Conservation (phyloP, 1,140 invertebrate genomes). For the Drosophila grimshawi region DNA sequence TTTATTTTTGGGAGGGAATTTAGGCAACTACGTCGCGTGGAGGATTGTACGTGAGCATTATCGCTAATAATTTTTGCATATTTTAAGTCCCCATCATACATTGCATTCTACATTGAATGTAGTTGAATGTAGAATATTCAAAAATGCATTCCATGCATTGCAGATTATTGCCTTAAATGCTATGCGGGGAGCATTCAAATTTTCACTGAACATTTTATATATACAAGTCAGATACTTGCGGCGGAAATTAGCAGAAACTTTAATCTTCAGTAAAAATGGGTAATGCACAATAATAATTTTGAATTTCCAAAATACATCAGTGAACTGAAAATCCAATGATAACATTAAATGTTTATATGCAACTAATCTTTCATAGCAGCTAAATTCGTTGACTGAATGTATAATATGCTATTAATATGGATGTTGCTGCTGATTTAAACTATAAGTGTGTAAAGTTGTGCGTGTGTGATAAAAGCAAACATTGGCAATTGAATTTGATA, state of each 20-base stretch:
- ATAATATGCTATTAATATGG: neutral
- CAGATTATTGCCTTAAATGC: slow-evolving; percentile 50
- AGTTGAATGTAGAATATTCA: slow-evolving; percentile 32
- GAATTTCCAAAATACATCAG: slow-evolving; percentile 1
- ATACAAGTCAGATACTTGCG: slow-evolving; percentile 3
- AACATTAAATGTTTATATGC: neutral
- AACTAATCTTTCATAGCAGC: neutral
- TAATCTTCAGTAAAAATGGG: neutral
- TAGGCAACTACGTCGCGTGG: slow-evolving; percentile 55
- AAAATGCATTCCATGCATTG: slow-evolving; percentile 62
- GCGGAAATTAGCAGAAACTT: slow-evolving; percentile 9
- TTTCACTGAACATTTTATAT: slow-evolving; percentile 11
- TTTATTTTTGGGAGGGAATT: slow-evolving; percentile 29
- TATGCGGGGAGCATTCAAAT: neutral
- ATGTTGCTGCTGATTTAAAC: neutral
- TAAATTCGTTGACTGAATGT: neutral
- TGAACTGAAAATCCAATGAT: too few relatives aligned
- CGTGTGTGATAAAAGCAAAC: too few relatives aligned
- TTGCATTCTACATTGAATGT: slow-evolving; percentile 26
- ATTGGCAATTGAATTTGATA: too few relatives aligned
- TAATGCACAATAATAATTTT: neutral
- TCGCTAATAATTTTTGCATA: slow-evolving; percentile 84
- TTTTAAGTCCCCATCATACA: slow-evolving; percentile 38
- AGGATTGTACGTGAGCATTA: slow-evolving; percentile 83
- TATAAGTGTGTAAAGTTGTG: neutral